Evolutionary conservation across 1,140 invertebrate species (phyloP), one percentile per base, ranked within the genome.

Genomic region (Eriocheir sinensis): DNA sequence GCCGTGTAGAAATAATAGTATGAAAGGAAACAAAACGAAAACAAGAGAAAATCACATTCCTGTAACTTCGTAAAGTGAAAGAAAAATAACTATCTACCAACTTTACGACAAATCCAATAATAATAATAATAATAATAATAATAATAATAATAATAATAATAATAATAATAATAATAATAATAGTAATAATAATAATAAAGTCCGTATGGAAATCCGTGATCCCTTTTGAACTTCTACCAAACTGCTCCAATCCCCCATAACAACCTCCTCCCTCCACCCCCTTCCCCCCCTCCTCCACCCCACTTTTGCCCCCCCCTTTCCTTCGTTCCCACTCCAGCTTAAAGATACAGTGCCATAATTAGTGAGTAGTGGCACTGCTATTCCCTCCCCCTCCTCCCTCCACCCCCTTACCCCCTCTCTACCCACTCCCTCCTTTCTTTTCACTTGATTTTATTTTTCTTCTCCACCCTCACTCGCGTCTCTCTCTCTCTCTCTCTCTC

Each of bases 401-500:
- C 60, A 8, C 60, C 60, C 8, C 21, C n/a, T n/a, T n/a, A n/a
- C n/a, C n/a, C 27, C 27, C 60, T 72, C 60, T 72, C 60, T n/a
- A 48, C 4, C 15, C 44, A 48, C 4, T 48, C 44, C 15, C 44
- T 48, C 4, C 4, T 15, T 48, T n/a, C n/a, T n/a, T n/a, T 48
- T 48, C 44, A 48, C 44, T 48, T n/a, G 21, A 21, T 32, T 36
- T 32, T 86, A n/a, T 36, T 9, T 38, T 32, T 86, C 85, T 86
- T 44, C 41, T 27, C 41, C 32, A 17, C 32, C 41, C 32, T 32
- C 85, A 21, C 38, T 53, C 17, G 2, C 44, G 17, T 12, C 89
- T 90, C 89, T 90, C 89, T 90, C 89, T 90, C 89, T 90, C 89
- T 90, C 89, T 90, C 89, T 90, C 89, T 90, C 89, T 90, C 89